Conservation (phyloP, 2,797 vertebrate species). For the Alcedo quadribrachys region DNA sequence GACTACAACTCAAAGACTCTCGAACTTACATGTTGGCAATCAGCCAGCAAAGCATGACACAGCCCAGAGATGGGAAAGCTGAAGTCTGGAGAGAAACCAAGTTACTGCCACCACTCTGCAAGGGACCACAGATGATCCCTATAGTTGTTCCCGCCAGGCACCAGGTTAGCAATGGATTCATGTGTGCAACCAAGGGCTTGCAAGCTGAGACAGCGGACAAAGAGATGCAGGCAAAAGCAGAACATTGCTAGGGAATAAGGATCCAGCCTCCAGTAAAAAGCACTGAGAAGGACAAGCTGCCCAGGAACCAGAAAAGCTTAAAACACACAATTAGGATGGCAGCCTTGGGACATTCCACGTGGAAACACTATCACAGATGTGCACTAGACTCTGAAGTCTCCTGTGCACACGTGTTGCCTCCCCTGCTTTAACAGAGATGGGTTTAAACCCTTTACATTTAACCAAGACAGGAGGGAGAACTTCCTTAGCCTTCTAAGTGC, state of each 20-base stretch:
- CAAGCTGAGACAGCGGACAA: fast-evolving
- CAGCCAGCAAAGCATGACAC: neutral
- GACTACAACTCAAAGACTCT: neutral
- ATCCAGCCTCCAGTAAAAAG: neutral
- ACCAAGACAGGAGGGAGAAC: neutral
- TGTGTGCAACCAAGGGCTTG: fast-evolving
- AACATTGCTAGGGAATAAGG: neutral
- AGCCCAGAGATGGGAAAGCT: neutral
- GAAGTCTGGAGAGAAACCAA: neutral
- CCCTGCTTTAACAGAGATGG: neutral
- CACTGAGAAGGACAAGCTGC: neutral
- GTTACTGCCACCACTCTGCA: neutral
- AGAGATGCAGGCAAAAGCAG: neutral
- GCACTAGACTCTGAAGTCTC: neutral
- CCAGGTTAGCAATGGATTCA: neutral
- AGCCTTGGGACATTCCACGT: fast-evolving
- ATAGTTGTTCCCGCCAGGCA: neutral
- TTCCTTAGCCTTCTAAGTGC: neutral
- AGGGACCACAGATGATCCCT: neutral
- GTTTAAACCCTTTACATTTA: neutral
- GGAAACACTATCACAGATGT: neutral
- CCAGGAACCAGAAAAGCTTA: neutral
- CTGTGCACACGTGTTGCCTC: neutral
- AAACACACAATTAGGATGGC: neutral
- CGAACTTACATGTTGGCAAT: neutral